Evolutionary conservation across 2,797 vertebrate genomes (phyloP).

Genomic region (Dicrostonyx torquatus): DNA sequence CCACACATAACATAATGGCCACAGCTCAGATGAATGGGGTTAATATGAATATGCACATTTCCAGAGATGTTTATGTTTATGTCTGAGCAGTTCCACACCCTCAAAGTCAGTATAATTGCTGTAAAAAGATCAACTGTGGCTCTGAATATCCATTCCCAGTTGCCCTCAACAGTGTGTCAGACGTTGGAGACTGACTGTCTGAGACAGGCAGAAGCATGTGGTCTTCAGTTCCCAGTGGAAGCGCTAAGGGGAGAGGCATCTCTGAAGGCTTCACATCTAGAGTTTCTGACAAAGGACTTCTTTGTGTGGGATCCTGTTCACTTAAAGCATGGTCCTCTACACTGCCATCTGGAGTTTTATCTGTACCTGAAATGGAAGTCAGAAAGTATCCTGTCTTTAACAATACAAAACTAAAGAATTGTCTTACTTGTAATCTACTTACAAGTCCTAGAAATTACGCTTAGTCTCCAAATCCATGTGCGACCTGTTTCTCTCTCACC

Average conservation of each 20-base stretch:
- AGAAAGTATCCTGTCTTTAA: neutral
- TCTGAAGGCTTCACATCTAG: conserved; percentile 88
- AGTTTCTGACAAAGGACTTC: conserved; percentile 86
- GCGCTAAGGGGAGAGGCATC: conserved; percentile 86
- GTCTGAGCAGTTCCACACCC: conserved; percentile 63
- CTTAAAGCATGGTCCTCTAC: conserved; percentile 83
- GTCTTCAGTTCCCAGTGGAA: conserved; percentile 88
- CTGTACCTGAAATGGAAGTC: conserved; percentile 78
- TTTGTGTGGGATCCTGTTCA: conserved; percentile 86
- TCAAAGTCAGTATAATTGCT: conserved; percentile 87
- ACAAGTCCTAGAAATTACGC: neutral
- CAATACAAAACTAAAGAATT: neutral
- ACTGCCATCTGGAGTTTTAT: conserved; percentile 83
- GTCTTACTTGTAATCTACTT: neutral
- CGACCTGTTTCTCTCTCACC: neutral
- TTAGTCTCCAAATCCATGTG: neutral
- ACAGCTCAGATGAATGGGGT: conserved; percentile 48
- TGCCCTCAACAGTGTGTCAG: conserved; percentile 87
- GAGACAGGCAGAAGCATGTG: conserved; percentile 87
- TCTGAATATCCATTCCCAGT: conserved; percentile 89
- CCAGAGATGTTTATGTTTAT: conserved; percentile 51
- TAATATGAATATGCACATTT: conserved; percentile 73
- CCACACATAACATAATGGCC: conserved; percentile 60
- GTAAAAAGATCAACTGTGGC: conserved; percentile 93
- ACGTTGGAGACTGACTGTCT: conserved; percentile 85